Evolutionary conservation across 2,113 vertebrate genomes (phyloP), one percentile per base, ranked within the genome.

Genomic region (Siphamia tubifer): DNA sequence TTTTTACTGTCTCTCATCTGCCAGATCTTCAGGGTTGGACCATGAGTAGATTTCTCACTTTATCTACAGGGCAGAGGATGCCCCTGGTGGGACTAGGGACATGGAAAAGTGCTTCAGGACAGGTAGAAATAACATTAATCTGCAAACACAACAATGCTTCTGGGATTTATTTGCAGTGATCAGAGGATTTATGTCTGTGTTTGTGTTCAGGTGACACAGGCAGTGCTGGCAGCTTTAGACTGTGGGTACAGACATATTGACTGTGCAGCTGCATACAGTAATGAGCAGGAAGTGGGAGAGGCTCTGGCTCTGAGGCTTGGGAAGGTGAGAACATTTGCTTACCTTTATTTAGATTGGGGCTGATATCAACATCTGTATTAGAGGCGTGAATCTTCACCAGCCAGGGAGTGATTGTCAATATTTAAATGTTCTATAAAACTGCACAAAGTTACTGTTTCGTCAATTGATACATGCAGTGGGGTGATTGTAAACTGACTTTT

Each of bases 241-340:
- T 86, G 85, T 20, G 91, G 91, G 2, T 94, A 93, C 81, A 88
- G 82, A 56, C 91, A 93, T 81, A 73, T 93, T 2, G 93, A 94
- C 76, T 93, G 92, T 16, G 91, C 93, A 21, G 87, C 85, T 6
- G 88, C 79, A 15, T 94, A 93, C 62, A 28, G 81, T 39, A 94
- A 93, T 24, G 92, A 93, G 31, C 63, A 70, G 54, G 92, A 92
- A 72, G 84, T 94, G 30, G 93, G 92, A 45, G 87, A 87, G 9
- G 93, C 82, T 42, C 61, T 93, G 56, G 45, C 65, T 66, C 60
- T 86, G 24, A 58, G 80, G 62, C 40, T 92, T 9, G 90, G 82
- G 15, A 93, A 93, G 87, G 91, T 93, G 62, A 79, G 58, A 25
- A 43, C 15, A n/a, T 34, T 31, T 6, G 13, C 1, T 27, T 38